Evolutionary conservation across 2,113 vertebrate species (phyloP), one percentile per base, ranked within the genome.

Genomic region (Morone chrysops): DNA sequence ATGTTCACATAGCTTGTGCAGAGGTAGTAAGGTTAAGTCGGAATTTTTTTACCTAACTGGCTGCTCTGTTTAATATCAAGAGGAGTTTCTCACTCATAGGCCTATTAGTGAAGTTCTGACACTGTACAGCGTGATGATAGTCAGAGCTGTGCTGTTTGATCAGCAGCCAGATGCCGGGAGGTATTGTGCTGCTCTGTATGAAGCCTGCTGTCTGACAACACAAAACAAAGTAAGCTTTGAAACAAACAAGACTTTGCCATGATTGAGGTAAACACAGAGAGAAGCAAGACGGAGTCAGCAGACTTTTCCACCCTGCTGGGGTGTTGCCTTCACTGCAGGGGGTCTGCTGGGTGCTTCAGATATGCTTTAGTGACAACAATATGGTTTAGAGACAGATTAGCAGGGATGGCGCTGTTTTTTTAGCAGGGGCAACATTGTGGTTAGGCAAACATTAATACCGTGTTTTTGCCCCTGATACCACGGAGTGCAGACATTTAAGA

Each of bases 131-230:
- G 6, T 45, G 60, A 67, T 78, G 73, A 81, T 71, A 72, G 77
- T 17, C 57, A 79, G 14, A 75, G 75, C 61, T 62, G 25, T 75
- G 82, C 85, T 86, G 89, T 84, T 88, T 88, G 86, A 90, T 88
- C 83, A 86, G 78, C 16, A 83, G 77, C 86, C 81, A 73, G 67
- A 79, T 81, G 89, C 86, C 78, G 36, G 54, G 61, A 90, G 85
- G 70, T 84, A 60, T 85, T 81, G 66, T 86, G 86, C 74, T 66
- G 54, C 89, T 79, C 66, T 25, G 86, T 81, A 54, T 86, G 80
- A 81, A 66, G 60, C 78, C 38, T 56, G 77, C 66, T 38, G 60
- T 76, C 80, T 83, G 80, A 81, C 70, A 65, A 14, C 77, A 86
- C 77, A 81, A 78, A 81, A 88, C 74, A 86, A 81, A 85, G 78